Evolutionary conservation across 2,113 vertebrate genomes (phyloP), one percentile per base, ranked within the genome.

Genomic region (Centrocercus urophasianus): DNA sequence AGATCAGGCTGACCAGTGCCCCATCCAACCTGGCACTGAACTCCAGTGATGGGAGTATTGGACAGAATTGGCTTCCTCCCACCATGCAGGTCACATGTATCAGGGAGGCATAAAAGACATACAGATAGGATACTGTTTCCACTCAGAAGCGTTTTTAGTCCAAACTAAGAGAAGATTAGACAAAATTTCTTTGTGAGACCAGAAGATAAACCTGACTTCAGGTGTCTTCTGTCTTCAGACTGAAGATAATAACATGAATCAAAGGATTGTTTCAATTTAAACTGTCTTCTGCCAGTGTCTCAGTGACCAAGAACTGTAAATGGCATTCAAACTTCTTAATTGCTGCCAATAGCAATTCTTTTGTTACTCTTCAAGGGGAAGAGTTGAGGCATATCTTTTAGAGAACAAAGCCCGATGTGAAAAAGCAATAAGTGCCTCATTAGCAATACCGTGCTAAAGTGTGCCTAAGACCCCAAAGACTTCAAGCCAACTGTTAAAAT

Each of bases 241-340:
- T 93, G 63, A 81, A 91, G 48, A 79, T 94, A 88, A 83, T 90
- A 76, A 28, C 50, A 71, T 42, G 82, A 89, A 86, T 93, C 82
- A 91, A 96, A 95, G 65, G 9, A 80, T 74, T 77, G 69, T 94
- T 96, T 94, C 76, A 89, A 66, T 95, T 96, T 89, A 94, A 93
- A 88, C 40, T 76, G 63, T 66, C 86, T 85, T 90, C 40, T 74
- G 73, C 52, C 65, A 82, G 42, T 57, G 73, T 88, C 86, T 96
- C 52, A 79, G 81, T 95, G 95, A 96, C 93, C 94, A 95, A 93
- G 74, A 90, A 95, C 93, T 95, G 85, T 96, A 97, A 97, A 94
- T 90, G 43, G 80, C 70, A 65, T 93, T 92, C 77, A 95, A 89
- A 78, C 56, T 40, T 81, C 84, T 91, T 97, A 96, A 97, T 96